Conservation (phyloP, 2,888 invertebrate genomes). For the Parthenolecanium corni region DNA sequence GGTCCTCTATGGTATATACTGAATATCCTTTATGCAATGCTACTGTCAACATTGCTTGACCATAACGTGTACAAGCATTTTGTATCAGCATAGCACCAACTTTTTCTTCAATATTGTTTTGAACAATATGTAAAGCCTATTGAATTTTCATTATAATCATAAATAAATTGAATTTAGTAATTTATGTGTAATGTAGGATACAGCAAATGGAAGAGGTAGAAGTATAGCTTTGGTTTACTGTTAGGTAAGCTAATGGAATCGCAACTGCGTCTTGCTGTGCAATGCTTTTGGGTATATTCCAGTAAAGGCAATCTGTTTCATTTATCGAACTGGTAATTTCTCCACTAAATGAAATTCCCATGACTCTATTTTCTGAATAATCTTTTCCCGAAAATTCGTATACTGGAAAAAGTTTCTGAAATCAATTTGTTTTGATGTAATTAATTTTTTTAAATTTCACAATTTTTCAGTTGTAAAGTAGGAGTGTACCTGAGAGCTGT, state of each 20-base stretch:
- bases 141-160: too few relatives aligned
- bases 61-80: neutral
- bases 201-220: too few relatives aligned
- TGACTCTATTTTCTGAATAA: slow-evolving; percentile 38
- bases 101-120: neutral
- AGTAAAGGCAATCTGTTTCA: slow-evolving; percentile 42
- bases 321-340: slow-evolving; percentile 45
- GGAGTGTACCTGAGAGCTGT: neutral
- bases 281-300: slow-evolving; percentile 49
- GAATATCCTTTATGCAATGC: neutral
- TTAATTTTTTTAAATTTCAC: too few relatives aligned
- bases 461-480: too few relatives aligned
- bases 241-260: slow-evolving; percentile 52
- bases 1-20: slow-evolving; percentile 2
- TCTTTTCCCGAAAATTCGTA: slow-evolving; percentile 46
- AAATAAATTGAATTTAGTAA: too few relatives aligned
- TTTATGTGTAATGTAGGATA: too few relatives aligned
- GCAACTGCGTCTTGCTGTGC: slow-evolving; percentile 52
- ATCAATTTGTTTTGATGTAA: neutral
- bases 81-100: neutral
- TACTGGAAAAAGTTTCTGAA: slow-evolving; percentile 36
- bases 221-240: slow-evolving; percentile 45
- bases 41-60: neutral
- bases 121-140: neutral
- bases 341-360: slow-evolving; percentile 40